Evolutionary conservation across 2,888 invertebrate species (phyloP).

Genomic region (Tholera decimalis): DNA sequence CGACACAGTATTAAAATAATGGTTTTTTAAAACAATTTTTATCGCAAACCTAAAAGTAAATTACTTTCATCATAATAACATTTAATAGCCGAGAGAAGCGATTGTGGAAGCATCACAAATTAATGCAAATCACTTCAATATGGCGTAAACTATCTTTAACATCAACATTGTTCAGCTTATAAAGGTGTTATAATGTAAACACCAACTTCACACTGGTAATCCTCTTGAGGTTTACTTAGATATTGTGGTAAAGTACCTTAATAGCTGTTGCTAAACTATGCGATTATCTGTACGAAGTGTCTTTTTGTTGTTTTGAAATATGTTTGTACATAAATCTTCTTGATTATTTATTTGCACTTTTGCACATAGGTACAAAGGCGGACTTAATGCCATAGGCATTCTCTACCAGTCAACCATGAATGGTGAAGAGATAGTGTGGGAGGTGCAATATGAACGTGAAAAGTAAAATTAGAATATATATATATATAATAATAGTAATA

Average conservation of each 20-base stretch:
- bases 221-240: constrained; percentile 19
- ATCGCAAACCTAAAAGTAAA: no score
- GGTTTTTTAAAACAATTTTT: no score
- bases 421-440: no score
- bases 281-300: not conserved
- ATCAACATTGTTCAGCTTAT: constrained; percentile 20
- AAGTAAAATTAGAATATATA: no score
- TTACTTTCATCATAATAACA: not conserved
- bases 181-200: constrained; percentile 35
- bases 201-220: constrained; percentile 34
- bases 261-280: not conserved
- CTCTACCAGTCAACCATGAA: no score
- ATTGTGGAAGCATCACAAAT: constrained; percentile 3
- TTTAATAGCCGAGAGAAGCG: not conserved
- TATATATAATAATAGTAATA: no score
- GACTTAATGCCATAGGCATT: no score
- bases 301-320: not conserved
- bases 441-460: no score
- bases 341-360: no score
- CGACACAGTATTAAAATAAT: no score
- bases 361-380: no score
- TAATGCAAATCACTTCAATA: constrained; percentile 26
- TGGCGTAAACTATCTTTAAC: not conserved
- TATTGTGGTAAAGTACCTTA: constrained; percentile 15
- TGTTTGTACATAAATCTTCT: no score